A percentile compares a stretch with the other conserved stretches of the same genome.
phyloP scores from a whole-genome alignment of 2,113 vertebrate genomes.

The Dendropsophus ebraccatus region DNA sequence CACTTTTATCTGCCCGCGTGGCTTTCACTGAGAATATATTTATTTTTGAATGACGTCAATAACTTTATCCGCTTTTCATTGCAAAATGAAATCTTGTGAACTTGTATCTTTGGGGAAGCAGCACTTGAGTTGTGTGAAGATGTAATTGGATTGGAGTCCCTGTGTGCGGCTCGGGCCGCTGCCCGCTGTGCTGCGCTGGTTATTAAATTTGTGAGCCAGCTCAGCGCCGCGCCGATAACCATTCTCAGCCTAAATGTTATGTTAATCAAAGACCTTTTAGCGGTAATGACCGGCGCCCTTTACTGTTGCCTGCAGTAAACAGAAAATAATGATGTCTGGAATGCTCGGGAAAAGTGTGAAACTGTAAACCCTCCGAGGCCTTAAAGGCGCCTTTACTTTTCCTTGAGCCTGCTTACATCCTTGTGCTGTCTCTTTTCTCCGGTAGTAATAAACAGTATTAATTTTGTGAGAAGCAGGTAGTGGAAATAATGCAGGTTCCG shows the following conservation, averaged over 20 bases:
- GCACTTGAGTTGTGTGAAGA: background rate
- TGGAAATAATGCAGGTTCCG: too few relatives aligned
- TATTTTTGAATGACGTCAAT: background rate
- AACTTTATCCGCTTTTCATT: background rate
- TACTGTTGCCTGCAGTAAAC: background rate
- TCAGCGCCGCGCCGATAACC: constrained; percentile 1
- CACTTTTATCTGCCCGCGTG: background rate
- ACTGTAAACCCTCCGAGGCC: background rate
- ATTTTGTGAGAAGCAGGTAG: background rate
- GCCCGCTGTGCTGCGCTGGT: constrained; percentile 38
- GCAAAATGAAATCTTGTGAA: constrained; percentile 34
- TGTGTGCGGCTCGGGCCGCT: background rate
- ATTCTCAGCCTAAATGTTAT: background rate
- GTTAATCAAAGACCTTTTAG: constrained; percentile 3
- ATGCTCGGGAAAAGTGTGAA: background rate
- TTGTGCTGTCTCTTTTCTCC: background rate
- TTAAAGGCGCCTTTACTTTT: background rate
- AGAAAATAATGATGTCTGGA: background rate
- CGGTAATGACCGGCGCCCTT: background rate
- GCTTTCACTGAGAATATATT: background rate
- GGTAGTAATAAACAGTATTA: background rate
- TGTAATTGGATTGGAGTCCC: constrained; percentile 46
- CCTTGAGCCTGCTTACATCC: background rate
- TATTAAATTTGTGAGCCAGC: constrained; percentile 20
- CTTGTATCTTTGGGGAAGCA: background rate